These are phyloP conservation scores for Xylota sylvarum DNA, from an alignment of 2,888 invertebrate species.

Conservation along the genomic window DNA sequence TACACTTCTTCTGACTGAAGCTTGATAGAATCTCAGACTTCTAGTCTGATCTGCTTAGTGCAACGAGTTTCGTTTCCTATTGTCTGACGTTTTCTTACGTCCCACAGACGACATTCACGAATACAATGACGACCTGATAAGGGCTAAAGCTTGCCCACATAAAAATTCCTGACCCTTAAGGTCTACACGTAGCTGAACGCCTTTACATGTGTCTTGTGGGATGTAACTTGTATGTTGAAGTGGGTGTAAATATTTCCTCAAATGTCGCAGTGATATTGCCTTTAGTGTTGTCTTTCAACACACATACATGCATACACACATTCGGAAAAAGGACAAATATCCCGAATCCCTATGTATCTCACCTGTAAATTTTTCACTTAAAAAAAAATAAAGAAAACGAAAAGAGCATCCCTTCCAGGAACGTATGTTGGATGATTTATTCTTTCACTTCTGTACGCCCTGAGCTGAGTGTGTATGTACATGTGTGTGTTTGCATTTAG, in stretches of 20 bases:
- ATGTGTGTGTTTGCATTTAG: neutral
- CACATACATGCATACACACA: neutral
- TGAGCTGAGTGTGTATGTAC: neutral
- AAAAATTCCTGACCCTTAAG: too few relatives aligned
- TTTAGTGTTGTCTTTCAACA: neutral
- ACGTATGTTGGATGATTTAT: slow-evolving; percentile 5
- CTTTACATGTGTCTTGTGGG: neutral
- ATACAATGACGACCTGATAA: too few relatives aligned
- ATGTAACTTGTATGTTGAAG: neutral
- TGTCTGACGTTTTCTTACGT: too few relatives aligned
- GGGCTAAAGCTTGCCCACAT: too few relatives aligned
- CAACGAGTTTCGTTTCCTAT: too few relatives aligned
- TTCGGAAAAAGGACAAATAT: slow-evolving; percentile 3
- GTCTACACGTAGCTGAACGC: too few relatives aligned
- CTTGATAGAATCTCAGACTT: too few relatives aligned
- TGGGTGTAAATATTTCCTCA: neutral
- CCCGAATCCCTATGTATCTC: slow-evolving; percentile 6
- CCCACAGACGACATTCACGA: too few relatives aligned
- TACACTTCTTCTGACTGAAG: too few relatives aligned
- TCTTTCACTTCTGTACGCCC: neutral
- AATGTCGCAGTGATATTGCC: neutral
- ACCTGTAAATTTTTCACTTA: slow-evolving; percentile 24
- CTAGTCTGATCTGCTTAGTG: too few relatives aligned
- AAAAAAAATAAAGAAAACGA: neutral
- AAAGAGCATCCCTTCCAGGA: slow-evolving; percentile 11